Evolutionary conservation across 2,113 vertebrate species (phyloP).

Genomic region (Pluvianellus socialis): DNA sequence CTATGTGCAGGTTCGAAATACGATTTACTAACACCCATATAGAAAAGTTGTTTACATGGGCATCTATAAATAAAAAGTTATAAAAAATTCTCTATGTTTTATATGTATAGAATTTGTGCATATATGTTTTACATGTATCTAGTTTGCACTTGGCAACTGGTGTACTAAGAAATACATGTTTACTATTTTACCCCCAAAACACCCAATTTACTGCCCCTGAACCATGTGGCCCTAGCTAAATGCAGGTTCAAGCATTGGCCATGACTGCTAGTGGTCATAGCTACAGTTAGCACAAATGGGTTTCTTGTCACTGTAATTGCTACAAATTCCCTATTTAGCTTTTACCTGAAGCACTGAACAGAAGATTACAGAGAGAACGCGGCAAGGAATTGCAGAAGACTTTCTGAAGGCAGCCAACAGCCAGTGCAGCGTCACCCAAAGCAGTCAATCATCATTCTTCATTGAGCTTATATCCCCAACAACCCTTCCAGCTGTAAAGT

Average conservation of each 20-base stretch:
- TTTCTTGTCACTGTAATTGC: not conserved
- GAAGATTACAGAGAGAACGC: not conserved
- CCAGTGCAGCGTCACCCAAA: not conserved
- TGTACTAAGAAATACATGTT: not conserved
- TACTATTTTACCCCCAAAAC: not conserved
- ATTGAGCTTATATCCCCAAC: fast-evolving
- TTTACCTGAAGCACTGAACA: not conserved
- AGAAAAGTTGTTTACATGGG: not conserved
- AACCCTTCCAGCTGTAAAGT: not conserved
- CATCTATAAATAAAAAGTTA: not conserved
- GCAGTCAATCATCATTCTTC: not conserved
- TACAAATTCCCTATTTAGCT: not conserved
- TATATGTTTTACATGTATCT: not conserved
- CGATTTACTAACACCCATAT: fast-evolving
- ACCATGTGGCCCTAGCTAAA: not conserved
- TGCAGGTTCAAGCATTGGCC: not conserved
- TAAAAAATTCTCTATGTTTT: not conserved
- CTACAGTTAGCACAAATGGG: not conserved
- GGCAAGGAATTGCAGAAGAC: not conserved
- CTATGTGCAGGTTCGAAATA: not conserved
- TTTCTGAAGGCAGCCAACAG: not conserved
- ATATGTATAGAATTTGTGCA: not conserved
- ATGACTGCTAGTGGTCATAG: not conserved
- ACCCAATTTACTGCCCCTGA: not conserved
- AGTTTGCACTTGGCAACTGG: not conserved